Percentiles rank a stretch among this genome's conserved stretches.
These are phyloP conservation scores for Neria commutata DNA, from an alignment of 2,888 invertebrate genomes.

Conservation along the genomic window DNA sequence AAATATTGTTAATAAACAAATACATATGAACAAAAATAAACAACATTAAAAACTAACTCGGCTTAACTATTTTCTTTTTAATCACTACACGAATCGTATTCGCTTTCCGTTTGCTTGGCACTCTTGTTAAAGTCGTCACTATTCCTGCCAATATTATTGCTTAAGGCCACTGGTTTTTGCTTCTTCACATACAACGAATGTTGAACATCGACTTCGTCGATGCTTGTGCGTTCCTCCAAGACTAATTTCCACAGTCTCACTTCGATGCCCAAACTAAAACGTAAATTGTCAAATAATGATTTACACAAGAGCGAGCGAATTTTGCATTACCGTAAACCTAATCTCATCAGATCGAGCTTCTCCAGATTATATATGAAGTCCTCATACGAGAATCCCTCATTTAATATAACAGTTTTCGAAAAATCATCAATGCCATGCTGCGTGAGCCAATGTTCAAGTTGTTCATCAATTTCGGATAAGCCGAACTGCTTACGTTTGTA, in stretches of 20 bases:
- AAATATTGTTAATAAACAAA: background rate
- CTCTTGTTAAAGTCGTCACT: constrained; percentile 27
- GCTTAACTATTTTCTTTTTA: background rate
- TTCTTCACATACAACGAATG: no score
- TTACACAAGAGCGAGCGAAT: no score
- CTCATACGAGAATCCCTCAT: constrained; percentile 78
- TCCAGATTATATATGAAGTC: constrained; percentile 81
- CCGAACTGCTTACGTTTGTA: constrained; percentile 45
- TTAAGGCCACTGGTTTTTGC: constrained; percentile 17
- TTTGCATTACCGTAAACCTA: constrained; percentile 80
- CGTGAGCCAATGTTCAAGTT: constrained; percentile 75
- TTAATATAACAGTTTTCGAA: constrained; percentile 71
- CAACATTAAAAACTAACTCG: background rate
- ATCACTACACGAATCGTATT: constrained; percentile 60
- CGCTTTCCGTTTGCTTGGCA: constrained; percentile 47
- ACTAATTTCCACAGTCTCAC: constrained; percentile 86
- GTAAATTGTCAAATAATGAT: no score
- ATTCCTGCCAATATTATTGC: constrained; percentile 18
- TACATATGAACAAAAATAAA: no score
- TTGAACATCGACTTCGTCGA: constrained; percentile 8
- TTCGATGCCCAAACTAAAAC: constrained; percentile 77
- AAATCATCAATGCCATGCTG: constrained; percentile 72
- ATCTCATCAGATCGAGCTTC: constrained; percentile 79
- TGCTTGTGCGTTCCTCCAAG: constrained; percentile 50
- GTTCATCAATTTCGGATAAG: constrained; percentile 63